Evolutionary conservation across 2,888 invertebrate species (phyloP), one percentile per base, ranked within the genome.

Genomic region (Synanthedon vespiformis): DNA sequence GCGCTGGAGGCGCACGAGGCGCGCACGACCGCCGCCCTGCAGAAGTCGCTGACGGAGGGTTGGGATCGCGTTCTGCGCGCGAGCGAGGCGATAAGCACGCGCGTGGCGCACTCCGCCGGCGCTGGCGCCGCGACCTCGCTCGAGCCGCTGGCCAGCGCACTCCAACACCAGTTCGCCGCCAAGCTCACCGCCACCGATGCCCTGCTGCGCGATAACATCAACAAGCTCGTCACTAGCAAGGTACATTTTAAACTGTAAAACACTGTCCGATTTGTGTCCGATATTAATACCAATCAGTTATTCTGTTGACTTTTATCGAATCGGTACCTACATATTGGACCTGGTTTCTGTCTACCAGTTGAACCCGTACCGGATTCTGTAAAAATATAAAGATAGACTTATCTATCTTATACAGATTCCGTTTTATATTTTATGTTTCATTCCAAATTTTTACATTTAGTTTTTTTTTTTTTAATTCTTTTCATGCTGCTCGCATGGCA

Each of bases 211-310:
- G 95, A 96, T 52, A 95, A 93, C 74, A 91, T 97, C 57, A 89
- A 90, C 22, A 94, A 95, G 67, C 88, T 95, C 49, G 91, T 95
- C 65, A 91, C 90, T 64, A 95, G 93, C 74, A 93, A 94, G 90
- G 95, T 94, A 54, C 48, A 44, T 22, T n/a, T 41, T n/a, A 41
- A 41, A 41, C 41, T 40, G 18, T 22, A 22, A 22, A 22, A 22
- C 18, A 22, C 18, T 22, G n/a, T n/a, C n/a, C n/a, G n/a, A n/a
- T n/a, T n/a, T n/a, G 18, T 22, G 18, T 22, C 16, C 18, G 18
- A 4, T 22, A 22, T 22, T 22, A 22, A 22, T 22, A 22, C 22
- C 5, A 22, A 22, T 22, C 22, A 22, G 22, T 22, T 22, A 5
- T 5, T 22, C 22, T 22, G 5, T 22, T 22, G 5, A 5, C 22